phyloP scores from a whole-genome alignment of 1,140 invertebrate genomes.

The Pachypsylla venusta region DNA sequence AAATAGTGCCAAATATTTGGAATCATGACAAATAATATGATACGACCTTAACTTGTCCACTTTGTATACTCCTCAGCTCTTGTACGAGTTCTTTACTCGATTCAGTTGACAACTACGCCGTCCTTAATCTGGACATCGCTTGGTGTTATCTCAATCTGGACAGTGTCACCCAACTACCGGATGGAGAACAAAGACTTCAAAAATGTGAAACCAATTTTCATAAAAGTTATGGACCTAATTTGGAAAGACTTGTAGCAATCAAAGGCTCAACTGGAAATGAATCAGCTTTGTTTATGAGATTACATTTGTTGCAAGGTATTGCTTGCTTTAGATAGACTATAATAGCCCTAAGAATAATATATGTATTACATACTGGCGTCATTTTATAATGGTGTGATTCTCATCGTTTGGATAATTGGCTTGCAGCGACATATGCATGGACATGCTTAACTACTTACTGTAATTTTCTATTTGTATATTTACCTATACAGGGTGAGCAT shows the following conservation, averaged over 20 bases:
- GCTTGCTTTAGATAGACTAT: too few species aligned
- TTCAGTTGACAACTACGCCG: slow-evolving; percentile 61
- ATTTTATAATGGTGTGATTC: too few species aligned
- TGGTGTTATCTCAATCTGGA: slow-evolving; percentile 67
- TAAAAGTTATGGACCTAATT: slow-evolving; percentile 50
- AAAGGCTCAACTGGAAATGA: slow-evolving; percentile 53
- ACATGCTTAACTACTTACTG: too few species aligned
- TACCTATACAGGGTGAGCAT: too few species aligned
- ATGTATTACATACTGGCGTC: too few species aligned
- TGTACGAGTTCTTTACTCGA: slow-evolving; percentile 50
- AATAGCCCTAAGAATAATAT: too few species aligned
- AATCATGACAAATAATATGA: too few species aligned
- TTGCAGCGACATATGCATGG: too few species aligned
- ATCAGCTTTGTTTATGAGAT: slow-evolving; percentile 50
- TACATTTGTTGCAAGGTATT: slow-evolving; percentile 61
- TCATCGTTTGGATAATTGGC: too few species aligned
- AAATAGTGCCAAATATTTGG: too few species aligned
- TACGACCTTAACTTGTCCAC: too few species aligned
- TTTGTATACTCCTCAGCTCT: slow-evolving; percentile 38
- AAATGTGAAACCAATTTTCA: slow-evolving; percentile 48
- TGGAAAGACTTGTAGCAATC: slow-evolving; percentile 46
- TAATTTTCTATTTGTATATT: too few species aligned
- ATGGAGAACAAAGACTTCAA: slow-evolving; percentile 47
- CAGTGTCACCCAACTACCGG: slow-evolving; percentile 50
- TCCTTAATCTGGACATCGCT: slow-evolving; percentile 64